These are phyloP conservation scores for Scelioninae gen. 1 DNA, from an alignment of 2,888 invertebrate species.

Conservation along the genomic window DNA sequence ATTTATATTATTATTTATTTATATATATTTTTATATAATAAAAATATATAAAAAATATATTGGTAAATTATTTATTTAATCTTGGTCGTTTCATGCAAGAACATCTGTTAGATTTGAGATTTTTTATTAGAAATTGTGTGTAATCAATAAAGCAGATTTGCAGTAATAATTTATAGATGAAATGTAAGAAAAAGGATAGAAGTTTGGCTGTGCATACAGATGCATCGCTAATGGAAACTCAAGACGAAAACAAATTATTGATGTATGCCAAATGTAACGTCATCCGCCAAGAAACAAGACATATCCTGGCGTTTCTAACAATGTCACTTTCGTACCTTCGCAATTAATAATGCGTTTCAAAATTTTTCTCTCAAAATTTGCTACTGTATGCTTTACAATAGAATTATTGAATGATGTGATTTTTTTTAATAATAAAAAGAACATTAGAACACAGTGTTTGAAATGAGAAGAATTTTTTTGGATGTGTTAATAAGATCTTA, in stretches of 20 bases:
- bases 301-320: constrained; percentile 51
- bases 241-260: constrained; percentile 66
- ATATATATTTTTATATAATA: too few species aligned
- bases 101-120: constrained; percentile 44
- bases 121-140: constrained; percentile 33
- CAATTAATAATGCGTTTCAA: constrained; percentile 53
- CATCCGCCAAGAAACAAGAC: constrained; percentile 54
- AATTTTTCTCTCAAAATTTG: background rate
- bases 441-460: too few species aligned
- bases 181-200: constrained; percentile 41
- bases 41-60: too few species aligned
- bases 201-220: constrained; percentile 33
- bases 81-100: too few species aligned
- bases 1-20: too few species aligned
- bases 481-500: too few species aligned
- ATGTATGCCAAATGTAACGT: constrained; percentile 66
- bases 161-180: constrained; percentile 33
- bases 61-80: too few species aligned
- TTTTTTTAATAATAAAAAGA: too few species aligned
- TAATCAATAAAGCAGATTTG: constrained; percentile 45
- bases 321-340: constrained; percentile 44
- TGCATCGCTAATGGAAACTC: constrained; percentile 59
- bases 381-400: background rate
- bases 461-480: too few species aligned
- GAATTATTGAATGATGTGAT: background rate